phyloP scores from a whole-genome alignment of 2,888 invertebrate genomes.

The Gryllus longicercus region DNA sequence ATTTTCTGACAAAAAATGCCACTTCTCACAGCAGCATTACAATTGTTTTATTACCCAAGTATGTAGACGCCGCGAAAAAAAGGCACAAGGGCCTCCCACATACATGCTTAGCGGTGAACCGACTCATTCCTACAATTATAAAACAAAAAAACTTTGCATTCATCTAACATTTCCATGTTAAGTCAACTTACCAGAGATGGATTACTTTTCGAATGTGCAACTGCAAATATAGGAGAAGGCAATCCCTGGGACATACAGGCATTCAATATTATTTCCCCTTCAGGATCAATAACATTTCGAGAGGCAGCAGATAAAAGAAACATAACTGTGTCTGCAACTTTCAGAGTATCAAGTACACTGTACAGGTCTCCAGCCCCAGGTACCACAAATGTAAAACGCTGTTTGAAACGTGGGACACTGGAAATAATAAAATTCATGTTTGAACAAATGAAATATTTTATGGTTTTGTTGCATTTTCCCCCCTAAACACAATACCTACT shows the following conservation, averaged over 20 bases:
- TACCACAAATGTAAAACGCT: constrained; percentile 76
- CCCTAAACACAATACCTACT: no score
- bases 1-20: no score
- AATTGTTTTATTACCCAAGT: no score
- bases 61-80: no score
- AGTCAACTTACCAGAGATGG: constrained; percentile 56
- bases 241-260: constrained; percentile 77
- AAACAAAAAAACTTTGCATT: no score
- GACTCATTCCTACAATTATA: no score
- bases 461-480: neutral
- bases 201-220: constrained; percentile 71
- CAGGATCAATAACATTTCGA: constrained; percentile 70
- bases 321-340: constrained; percentile 81
- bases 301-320: constrained; percentile 67
- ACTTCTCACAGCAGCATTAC: no score
- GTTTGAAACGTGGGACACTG: constrained; percentile 81
- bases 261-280: constrained; percentile 74
- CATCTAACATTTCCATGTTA: no score
- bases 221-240: constrained; percentile 72
- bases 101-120: no score
- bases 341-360: constrained; percentile 73
- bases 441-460: neutral
- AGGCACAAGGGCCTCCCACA: no score
- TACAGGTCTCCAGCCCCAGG: constrained; percentile 72
- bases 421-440: constrained; percentile 42